Base-by-base conservation (phyloP, 2,113 vertebrate genomes). In the Ursus arctos region DNA sequence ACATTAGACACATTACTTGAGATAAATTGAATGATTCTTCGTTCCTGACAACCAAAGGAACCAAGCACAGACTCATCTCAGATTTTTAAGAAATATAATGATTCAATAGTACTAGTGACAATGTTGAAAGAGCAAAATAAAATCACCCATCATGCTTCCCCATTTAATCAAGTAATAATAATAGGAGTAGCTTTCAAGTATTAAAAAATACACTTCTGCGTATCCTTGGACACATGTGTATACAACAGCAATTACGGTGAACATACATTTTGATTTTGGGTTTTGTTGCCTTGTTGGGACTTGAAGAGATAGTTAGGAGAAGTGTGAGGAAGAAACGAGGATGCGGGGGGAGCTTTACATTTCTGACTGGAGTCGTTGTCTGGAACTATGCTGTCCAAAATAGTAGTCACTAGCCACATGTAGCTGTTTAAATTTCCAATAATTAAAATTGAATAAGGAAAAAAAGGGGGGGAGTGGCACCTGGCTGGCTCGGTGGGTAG, bases 241-340 rank as follows among this genome's bases (percentile, higher is more conserved):
- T 4, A 63, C 55, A 93, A 53, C 3, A n/a, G 16, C 55, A 89
- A 22, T 91, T 71, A 93, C 47, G 7, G 18, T 76, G 33, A 95
- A 83, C 43, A 65, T n/a, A 31, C 10, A 76, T 95, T 88, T 88
- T 89, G 51, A 69, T 67, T 87, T 92, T 65, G 59, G 12, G 21
- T 98, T 94, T 77, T 65, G 36, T 81, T 95, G 91, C 33, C 14
- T 91, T 85, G 67, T 49, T 82, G 55, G 13, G 53, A 85, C 57
- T 88, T 72, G 16, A 91, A 95, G 53, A 77, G 77, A 63, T 84
- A 55, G 14, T 85, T 43, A 49, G 80, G 40, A 76, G 71, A 85
- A 89, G 61, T 0, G 4, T 14, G 16, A 82, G 24, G 92, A 91
- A 47, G 43, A 82, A 82, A 93, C n/a, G 26, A 71, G 43, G 47